Conservation (phyloP, 2,888 invertebrate species). For the Papilio protenor region DNA sequence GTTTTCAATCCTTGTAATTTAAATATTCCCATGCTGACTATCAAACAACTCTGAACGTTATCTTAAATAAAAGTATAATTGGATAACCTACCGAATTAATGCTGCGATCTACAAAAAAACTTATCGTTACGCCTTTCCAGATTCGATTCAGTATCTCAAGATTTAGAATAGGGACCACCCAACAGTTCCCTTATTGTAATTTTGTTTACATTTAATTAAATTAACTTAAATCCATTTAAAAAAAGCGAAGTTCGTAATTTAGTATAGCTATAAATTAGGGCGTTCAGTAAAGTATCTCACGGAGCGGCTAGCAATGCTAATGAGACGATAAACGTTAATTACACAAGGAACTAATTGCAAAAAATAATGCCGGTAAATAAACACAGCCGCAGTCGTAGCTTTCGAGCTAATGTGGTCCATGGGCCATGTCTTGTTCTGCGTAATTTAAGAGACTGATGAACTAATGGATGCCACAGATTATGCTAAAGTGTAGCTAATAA, state of each 20-base stretch:
- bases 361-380: constrained; percentile 34
- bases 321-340: constrained; percentile 37
- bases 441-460: constrained; percentile 22
- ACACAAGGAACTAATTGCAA: constrained; percentile 37
- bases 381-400: constrained; percentile 24
- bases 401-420: constrained; percentile 18
- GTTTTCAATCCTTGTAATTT: not conserved
- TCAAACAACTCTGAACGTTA: not conserved
- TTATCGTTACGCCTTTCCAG: constrained; percentile 11
- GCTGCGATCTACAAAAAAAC: not conserved
- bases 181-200: not conserved
- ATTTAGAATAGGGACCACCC: constrained; percentile 2
- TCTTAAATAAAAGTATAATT: not conserved
- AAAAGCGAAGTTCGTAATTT: constrained; percentile 5
- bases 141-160: constrained; percentile 4
- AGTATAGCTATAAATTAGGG: constrained; percentile 30
- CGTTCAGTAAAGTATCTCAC: constrained; percentile 28
- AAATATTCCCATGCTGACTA: not conserved
- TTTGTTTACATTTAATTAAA: constrained; percentile 9
- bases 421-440: constrained; percentile 22
- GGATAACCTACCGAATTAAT: not conserved
- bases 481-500: constrained; percentile 1
- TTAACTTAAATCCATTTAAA: constrained; percentile 9
- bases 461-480: constrained; percentile 17
- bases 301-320: constrained; percentile 26